Evolutionary conservation across 2,888 invertebrate genomes (phyloP), one percentile per base, ranked within the genome.

Genomic region (Flexamia atlantica): DNA sequence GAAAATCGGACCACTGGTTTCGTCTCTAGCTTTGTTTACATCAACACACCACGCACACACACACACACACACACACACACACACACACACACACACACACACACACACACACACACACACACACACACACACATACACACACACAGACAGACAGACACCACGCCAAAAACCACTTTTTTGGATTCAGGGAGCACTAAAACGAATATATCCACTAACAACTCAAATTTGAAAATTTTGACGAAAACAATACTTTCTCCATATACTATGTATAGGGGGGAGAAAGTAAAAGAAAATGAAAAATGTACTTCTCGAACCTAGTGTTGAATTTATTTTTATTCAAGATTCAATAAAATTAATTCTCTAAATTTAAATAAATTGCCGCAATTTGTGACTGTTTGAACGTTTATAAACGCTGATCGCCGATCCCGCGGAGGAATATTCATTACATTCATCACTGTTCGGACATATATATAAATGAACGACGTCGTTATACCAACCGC

Each of bases 51-150:
- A 70, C n/a, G 30, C 46, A 46, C 46, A 46, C 46, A 46, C 10
- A 46, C 46, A 46, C 46, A 46, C 46, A 17, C 10, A 36, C 36
- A 36, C 36, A 36, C 36, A 36, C 36, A 36, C 36, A 36, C 36
- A 36, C 36, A 36, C 36, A 46, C 46, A 17, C 10, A 46, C n/a
- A n/a, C n/a, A n/a, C 46, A 46, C 10, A 46, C 46, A 46, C 17
- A 68, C 70, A 70, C 70, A 70, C 70, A 70, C n/a, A 70, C n/a
- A 70, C 46, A 46, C 46, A 46, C 46, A 46, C 10, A 46, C 46
- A 46, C 46, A 46, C 46, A 17, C 10, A 36, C 36, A 36, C 36
- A 36, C 36, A 36, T 9, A 36, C 36, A 36, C 36, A 36, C 36
- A 36, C 36, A 46, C 46, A 17, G 46, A 46, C 46, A 17, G 46